Base-by-base conservation (phyloP, 1,140 invertebrate genomes). In the Zaprionus ghesquierei region DNA sequence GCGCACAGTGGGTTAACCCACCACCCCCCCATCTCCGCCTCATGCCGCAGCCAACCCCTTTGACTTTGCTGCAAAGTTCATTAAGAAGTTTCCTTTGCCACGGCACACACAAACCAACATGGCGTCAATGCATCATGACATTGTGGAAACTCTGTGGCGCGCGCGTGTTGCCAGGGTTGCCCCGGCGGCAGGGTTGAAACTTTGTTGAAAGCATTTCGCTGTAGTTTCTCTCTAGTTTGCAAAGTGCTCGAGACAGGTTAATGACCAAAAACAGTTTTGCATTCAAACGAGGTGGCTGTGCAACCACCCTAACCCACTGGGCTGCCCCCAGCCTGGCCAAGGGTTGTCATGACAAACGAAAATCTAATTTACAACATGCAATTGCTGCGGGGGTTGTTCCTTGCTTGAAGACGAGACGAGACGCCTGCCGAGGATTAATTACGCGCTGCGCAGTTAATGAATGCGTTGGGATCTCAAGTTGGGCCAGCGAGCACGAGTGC, bases 351-450 rank as follows among this genome's bases (percentile, higher is more conserved):
- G 84, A 87, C 84, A 71, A 73, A 84, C 69, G 76, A 82, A 89
- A 87, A 87, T 87, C 84, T 77, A 89, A 87, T 89, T 87, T 89
- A 77, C 73, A 87, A 80, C 84, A 87, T 87, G 84, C 84, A 87
- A 87, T 75, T 87, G 75, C 76, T 60, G 58, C 15, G 56, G 61
- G 81, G 78, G 78, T 78, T 63, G 68, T 15, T 70, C 59, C 53
- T n/a, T n/a, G 8, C 27, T 8, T 29, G 27, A 5, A 29, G 33
- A 54, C 9, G 41, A 38, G 35, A 6, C 5, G 35, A 41, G 65
- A 60, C 61, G 65, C 50, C 66, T 64, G 75, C 35, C 51, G 27
- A 69, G 82, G 84, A 87, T 87, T 87, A 87, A 87, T 87, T 87
- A 87, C 84, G 66, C 59, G 64, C 65, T 69, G 75, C 71, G 69